Conservation (phyloP, 2,113 vertebrate genomes). For the Hippocampus guttulatus region DNA sequence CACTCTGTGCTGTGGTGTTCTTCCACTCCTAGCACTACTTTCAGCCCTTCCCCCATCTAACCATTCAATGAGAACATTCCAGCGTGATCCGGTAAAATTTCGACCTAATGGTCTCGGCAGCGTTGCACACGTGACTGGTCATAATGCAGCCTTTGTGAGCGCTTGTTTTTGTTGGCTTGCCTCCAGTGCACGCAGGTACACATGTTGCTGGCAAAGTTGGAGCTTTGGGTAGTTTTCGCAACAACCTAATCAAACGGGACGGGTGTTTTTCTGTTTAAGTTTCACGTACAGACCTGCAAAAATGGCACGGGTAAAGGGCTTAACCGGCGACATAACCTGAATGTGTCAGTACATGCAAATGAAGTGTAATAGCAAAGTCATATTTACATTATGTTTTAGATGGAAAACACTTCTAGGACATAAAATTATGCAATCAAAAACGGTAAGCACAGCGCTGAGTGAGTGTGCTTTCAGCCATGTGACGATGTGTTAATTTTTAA, state of each 20-base stretch:
- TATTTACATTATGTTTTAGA: not conserved
- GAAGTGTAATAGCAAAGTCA: not conserved
- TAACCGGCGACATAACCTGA: not conserved
- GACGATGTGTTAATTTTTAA: too few relatives aligned
- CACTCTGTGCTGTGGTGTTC: slow-evolving; percentile 40
- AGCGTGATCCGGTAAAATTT: slow-evolving; percentile 60
- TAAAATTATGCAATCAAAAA: too few relatives aligned
- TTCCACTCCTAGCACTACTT: slow-evolving; percentile 50
- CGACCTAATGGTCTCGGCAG: slow-evolving; percentile 54
- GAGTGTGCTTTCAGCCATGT: too few relatives aligned
- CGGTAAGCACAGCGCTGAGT: too few relatives aligned
- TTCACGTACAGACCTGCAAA: not conserved
- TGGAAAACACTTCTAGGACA: not conserved
- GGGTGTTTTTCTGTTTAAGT: not conserved
- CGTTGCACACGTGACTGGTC: slow-evolving; percentile 62
- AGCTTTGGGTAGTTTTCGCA: not conserved
- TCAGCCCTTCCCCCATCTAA: slow-evolving; percentile 43
- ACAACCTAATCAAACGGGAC: not conserved
- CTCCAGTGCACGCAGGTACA: slow-evolving; percentile 30
- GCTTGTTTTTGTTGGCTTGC: slow-evolving; percentile 32
- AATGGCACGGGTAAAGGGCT: not conserved
- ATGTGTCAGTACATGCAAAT: not conserved
- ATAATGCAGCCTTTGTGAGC: slow-evolving; percentile 57
- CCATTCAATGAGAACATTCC: slow-evolving; percentile 70
- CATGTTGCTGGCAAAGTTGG: slow-evolving; percentile 1